A percentile compares a stretch with the other conserved stretches of the same genome.
Evolutionary conservation across 1,140 invertebrate genomes (phyloP).

Genomic region (Platorchestia sp.): DNA sequence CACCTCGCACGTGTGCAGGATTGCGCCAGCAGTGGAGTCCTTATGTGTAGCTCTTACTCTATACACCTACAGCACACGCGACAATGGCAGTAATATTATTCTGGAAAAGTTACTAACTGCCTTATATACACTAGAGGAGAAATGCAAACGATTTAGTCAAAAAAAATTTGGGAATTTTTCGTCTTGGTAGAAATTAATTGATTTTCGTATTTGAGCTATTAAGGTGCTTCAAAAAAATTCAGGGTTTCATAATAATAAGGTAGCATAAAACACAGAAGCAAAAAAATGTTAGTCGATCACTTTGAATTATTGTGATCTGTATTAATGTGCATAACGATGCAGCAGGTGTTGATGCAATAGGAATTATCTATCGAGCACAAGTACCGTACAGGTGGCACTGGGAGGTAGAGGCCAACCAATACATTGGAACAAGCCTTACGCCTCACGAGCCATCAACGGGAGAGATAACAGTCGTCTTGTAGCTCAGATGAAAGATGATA

Average conservation of each 20-base stretch:
- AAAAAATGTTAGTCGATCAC: too few species aligned
- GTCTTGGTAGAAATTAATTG: background rate
- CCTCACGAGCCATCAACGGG: too few species aligned
- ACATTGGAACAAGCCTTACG: too few species aligned
- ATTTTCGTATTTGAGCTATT: background rate
- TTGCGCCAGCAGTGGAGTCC: background rate
- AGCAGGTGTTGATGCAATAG: too few species aligned
- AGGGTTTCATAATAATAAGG: background rate
- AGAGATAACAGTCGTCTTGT: too few species aligned
- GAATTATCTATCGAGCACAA: too few species aligned
- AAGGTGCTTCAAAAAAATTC: background rate
- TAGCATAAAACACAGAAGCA: background rate
- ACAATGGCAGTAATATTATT: background rate
- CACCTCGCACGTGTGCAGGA: background rate
- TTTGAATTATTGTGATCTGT: too few species aligned
- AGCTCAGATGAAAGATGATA: too few species aligned
- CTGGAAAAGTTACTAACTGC: background rate
- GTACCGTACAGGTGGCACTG: too few species aligned
- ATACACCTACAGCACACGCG: background rate
- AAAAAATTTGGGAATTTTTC: background rate
- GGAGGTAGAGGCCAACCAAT: too few species aligned
- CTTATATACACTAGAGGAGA: background rate
- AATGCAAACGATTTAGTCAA: background rate
- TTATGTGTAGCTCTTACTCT: background rate
- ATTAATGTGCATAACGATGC: too few species aligned